Base-by-base conservation (phyloP, 2,797 vertebrate genomes). In the Tamandua tetradactyla region DNA sequence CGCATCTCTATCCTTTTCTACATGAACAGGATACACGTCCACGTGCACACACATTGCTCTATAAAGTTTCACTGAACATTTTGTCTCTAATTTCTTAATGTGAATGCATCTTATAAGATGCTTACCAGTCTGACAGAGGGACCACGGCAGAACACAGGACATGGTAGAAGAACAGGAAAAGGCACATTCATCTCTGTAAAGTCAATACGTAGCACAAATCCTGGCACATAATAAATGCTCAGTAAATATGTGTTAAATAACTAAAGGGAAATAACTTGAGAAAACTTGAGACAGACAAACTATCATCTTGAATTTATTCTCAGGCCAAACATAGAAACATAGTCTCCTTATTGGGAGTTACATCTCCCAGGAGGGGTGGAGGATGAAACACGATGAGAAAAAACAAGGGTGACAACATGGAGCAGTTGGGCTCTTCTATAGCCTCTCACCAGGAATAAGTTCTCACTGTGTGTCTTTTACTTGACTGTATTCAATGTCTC, bases 161-260 rank as follows among this genome's bases (percentile, higher is more conserved):
- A 62, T 17, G 22, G 35, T 40, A 64, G 17, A 44, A n/a, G 17
- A 93, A 87, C 2, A 75, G 32, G 55, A 81, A 93, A 80, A 79
- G 27, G 14, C 13, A 92, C 82, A 87, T 66, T 84, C 27, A 66
- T 69, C 47, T 94, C 61, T 83, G 9, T 44, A 76, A 93, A 89
- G 27, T 22, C 81, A 94, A 78, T 10, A 79, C 30, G 76, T 83
- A 90, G 7, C 85, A 91, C 15, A 87, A 91, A 71, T 66, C 57
- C 72, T 83, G 59, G 44, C 47, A 93, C 20, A 89, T 23, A 85
- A 72, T 83, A 79, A 93, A 85, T 83, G 55, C 17, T 82, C 57
- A 96, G 92, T 83, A 91, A 86, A 75, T 87, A 64, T 75, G 25
- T 79, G 30, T 83, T 96, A 93, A 93, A 87, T 66, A 86, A 78